These are phyloP conservation scores for Caenorhabditis briggsae DNA, from an alignment of 1,140 invertebrate genomes.

Conservation along the genomic window DNA sequence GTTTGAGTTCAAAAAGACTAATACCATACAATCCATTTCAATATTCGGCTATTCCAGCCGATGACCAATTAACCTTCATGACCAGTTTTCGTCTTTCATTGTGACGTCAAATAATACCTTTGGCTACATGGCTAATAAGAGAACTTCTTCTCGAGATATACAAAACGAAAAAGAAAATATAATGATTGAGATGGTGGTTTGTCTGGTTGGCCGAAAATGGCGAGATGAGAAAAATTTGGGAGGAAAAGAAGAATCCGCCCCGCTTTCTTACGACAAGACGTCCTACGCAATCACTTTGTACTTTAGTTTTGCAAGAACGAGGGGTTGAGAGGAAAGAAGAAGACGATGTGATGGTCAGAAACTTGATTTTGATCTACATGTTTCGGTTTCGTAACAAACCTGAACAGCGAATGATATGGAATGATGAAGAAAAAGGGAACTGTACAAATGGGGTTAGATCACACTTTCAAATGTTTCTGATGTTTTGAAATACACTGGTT, in stretches of 20 bases:
- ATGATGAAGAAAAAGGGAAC: not conserved
- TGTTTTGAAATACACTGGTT: too few relatives aligned
- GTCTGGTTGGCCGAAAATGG: conserved; percentile 27
- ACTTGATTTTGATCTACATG: conserved; percentile 31
- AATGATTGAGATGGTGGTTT: conserved; percentile 8
- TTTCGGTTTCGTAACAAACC: not conserved
- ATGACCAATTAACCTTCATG: too few relatives aligned
- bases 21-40: too few relatives aligned
- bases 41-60: too few relatives aligned
- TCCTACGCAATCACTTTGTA: conserved; percentile 52
- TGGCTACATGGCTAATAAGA: not conserved
- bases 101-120: not conserved
- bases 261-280: not conserved
- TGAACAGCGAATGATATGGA: not conserved
- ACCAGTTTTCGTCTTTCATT: too few relatives aligned
- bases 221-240: conserved; percentile 1
- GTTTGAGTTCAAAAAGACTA: too few relatives aligned
- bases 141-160: not conserved
- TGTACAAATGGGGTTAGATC: not conserved
- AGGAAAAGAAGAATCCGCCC: not conserved
- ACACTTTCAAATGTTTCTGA: not conserved
- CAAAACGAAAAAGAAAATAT: not conserved
- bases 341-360: not conserved
- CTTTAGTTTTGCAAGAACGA: conserved; percentile 21
- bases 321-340: not conserved